Conservation (phyloP, 2,797 vertebrate genomes). For the Tamandua tetradactyla region DNA sequence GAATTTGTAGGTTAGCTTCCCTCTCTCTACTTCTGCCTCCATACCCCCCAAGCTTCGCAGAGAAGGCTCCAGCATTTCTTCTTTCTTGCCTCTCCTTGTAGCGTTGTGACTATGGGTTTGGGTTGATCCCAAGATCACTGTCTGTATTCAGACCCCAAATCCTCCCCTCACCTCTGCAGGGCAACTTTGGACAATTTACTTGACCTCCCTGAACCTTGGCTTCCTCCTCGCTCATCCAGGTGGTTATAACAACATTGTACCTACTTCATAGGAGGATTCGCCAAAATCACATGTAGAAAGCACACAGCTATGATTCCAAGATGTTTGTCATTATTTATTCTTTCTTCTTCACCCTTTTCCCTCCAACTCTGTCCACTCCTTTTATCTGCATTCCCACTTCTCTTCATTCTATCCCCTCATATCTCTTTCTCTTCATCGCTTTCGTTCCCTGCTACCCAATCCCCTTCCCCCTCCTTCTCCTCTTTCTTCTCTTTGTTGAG, state of each 20-base stretch:
- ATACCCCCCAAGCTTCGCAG: too few relatives aligned
- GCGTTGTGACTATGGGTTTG: too few relatives aligned
- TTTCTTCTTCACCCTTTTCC: not conserved
- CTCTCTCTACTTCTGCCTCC: too few relatives aligned
- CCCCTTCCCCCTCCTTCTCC: too few relatives aligned
- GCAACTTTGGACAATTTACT: not conserved
- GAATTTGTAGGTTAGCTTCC: not conserved
- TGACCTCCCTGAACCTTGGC: not conserved
- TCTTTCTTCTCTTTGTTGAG: too few relatives aligned
- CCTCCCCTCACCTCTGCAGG: not conserved
- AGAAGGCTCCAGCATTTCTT: not conserved
- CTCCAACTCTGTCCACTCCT: too few relatives aligned
- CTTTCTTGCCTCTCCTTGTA: not conserved
- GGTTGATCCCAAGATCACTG: not conserved
- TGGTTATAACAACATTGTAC: not conserved
- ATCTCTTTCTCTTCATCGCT: not conserved
- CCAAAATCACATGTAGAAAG: not conserved
- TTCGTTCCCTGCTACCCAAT: not conserved
- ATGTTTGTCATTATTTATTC: rapidly evolving
- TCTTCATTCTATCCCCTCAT: too few relatives aligned
- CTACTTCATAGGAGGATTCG: not conserved
- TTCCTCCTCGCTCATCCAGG: not conserved
- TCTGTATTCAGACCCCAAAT: not conserved
- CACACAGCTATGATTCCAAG: not conserved
- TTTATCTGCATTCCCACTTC: not conserved